Percentiles rank a stretch among this genome's conserved stretches.
Evolutionary conservation across 92 coral and sea anemone species (phyloP).

Genomic region (Porites evermanni): DNA sequence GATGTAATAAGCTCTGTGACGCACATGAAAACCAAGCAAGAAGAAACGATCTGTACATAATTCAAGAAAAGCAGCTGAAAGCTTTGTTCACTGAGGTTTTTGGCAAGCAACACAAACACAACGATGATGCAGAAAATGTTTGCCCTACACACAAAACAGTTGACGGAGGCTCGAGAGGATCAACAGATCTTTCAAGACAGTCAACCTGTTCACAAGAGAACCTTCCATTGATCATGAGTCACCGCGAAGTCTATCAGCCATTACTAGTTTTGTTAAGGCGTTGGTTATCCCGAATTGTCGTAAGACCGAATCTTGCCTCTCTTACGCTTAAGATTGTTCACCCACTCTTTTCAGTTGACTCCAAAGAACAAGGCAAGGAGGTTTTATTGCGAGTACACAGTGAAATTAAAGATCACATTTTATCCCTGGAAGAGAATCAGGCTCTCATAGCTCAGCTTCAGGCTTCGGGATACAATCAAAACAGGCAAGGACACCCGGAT

Average conservation of each 20-base stretch:
- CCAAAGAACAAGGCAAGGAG: background rate
- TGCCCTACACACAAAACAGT: background rate
- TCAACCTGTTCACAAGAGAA: conserved; percentile 23
- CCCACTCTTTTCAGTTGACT: background rate
- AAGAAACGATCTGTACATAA: conserved; percentile 45
- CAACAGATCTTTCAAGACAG: background rate
- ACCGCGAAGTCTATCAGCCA: background rate
- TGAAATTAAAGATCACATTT: conserved; percentile 26
- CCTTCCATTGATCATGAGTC: conserved; percentile 5
- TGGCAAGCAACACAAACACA: conserved; percentile 5
- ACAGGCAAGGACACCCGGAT: conserved; percentile 10
- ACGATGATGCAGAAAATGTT: background rate
- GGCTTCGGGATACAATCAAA: conserved; percentile 67
- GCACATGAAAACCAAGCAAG: background rate
- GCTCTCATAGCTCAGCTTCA: conserved; percentile 65
- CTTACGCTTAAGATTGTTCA: background rate
- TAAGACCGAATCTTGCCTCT: conserved; percentile 7
- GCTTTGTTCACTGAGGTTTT: conserved; percentile 48
- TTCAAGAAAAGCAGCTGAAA: conserved; percentile 32
- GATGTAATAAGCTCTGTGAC: conserved; percentile 34
- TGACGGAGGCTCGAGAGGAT: background rate
- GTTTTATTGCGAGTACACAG: background rate
- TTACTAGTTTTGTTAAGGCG: conserved; percentile 22
- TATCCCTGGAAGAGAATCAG: conserved; percentile 56
- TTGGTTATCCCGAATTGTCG: conserved; percentile 16